Evolutionary conservation across 2,888 invertebrate genomes (phyloP).

Genomic region (Lottia scabra): DNA sequence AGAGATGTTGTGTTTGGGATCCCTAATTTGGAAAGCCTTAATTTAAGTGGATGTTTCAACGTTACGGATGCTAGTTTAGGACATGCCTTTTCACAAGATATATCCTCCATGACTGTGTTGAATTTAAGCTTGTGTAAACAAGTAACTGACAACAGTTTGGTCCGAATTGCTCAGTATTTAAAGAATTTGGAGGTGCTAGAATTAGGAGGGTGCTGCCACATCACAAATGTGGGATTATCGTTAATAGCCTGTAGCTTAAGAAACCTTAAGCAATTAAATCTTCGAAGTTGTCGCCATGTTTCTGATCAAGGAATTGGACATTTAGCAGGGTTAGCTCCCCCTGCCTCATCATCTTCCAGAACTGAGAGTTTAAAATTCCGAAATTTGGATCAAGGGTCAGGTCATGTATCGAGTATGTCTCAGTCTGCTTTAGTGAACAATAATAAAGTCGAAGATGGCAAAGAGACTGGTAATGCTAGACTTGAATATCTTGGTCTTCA

Average conservation of each 20-base stretch:
- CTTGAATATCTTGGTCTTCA: conserved; percentile 89
- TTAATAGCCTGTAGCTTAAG: conserved; percentile 89
- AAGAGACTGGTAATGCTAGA: conserved; percentile 73
- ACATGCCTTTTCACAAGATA: conserved; percentile 82
- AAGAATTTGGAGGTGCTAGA: conserved; percentile 88
- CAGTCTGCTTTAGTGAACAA: conserved; percentile 21
- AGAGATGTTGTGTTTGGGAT: conserved; percentile 88
- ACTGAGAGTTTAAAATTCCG: not conserved
- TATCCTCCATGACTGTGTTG: conserved; percentile 82
- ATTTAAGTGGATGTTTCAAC: conserved; percentile 93
- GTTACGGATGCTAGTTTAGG: conserved; percentile 87
- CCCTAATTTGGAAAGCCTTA: conserved; percentile 87
- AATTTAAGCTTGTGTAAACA: conserved; percentile 94
- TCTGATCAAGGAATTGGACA: conserved; percentile 92
- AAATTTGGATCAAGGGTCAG: not conserved
- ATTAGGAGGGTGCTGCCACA: conserved; percentile 90
- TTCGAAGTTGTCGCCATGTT: conserved; percentile 92
- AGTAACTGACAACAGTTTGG: conserved; percentile 90
- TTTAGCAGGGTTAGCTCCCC: conserved; percentile 75
- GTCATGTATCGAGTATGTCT: conserved; percentile 16
- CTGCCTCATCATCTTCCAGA: not conserved
- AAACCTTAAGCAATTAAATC: conserved; percentile 84
- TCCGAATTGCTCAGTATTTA: conserved; percentile 85
- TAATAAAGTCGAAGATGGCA: not conserved
- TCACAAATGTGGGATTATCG: conserved; percentile 88